Base-by-base conservation (phyloP, 2,888 invertebrate genomes). In the Sarcophaga carnaria region DNA sequence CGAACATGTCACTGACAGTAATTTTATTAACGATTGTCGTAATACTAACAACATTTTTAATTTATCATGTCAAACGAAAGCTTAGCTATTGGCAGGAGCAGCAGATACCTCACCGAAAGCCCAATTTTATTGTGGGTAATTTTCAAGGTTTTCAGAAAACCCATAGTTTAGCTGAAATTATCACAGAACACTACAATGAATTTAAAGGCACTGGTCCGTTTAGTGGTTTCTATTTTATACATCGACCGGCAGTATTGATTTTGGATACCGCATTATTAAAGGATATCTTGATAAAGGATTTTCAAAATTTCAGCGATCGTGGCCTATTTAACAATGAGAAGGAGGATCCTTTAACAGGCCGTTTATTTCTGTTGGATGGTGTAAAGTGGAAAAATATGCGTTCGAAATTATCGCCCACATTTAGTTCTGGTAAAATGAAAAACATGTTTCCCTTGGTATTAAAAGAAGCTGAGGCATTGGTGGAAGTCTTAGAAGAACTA, bases 381-480 rank as follows among this genome's bases (percentile, higher is more conserved):
- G 85, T 82, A 0, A 90, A 90, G 80, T 93, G 93, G 93, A 91
- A 90, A 69, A 90, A 87, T 6, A 66, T 93, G 60, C 86, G 93
- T n/a, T 87, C 90, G 5, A 92, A 94, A 64, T 85, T 94, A 12
- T 92, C 94, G 0, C 93, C 94, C 3, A 94, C 94, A 0, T 94
- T 94, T 83, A 94, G 94, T 0, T 93, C 94, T 0, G 94, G 94
- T 6, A 94, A 94, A 90, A 94, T 95, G 91, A 94, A 94, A 88
- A 90, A 88, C 69, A 94, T 94, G 94, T 94, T 93, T 81, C 90
- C 91, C 10, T 91, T 92, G 0, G 89, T 94, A 0, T n/a, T 89
- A 1, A 66, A 86, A 11, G 89, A 90, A n/a, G 89, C 88, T 1
- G 77, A 90, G 0, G 79, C 89, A 27, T 89, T 94, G 94, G 63